Evolutionary conservation across 2,113 vertebrate genomes (phyloP), one percentile per base, ranked within the genome.

Genomic region (Nothocercus nigrocapillus): DNA sequence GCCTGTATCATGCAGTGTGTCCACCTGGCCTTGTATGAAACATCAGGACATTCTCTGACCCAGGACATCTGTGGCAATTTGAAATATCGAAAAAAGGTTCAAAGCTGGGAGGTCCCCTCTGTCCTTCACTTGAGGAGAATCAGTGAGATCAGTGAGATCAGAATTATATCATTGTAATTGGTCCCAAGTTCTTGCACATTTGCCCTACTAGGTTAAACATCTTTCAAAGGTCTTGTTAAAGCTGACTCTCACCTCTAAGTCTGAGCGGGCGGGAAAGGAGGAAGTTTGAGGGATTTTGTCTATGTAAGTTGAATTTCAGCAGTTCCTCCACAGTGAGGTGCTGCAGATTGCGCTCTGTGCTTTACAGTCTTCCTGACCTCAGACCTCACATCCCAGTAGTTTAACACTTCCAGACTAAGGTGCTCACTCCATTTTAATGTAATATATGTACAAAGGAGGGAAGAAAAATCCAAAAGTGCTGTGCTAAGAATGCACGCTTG

Each of bases 321-420:
- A 3, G 19, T 11, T 9, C 53, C 11, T 42, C 36, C 3, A 1
- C 28, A 13, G 58, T 1, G 5, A 68, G 58, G 20, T 42, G 49
- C 38, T 81, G 59, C 64, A 73, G 42, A 17, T 0, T 0, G 14
- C 11, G 11, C 38, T 92, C 11, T 6, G 30, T 56, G 56, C 44
- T 7, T 56, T 19, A 14, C 13, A 18, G 36, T 53, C n/a, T 17
- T 58, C 58, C 34, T 82, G 53, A 47, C 20, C 47, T 53, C 75
- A 63, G 16, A 18, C 30, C 44, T 68, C 70, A 34, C 70, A 8
- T 24, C 45, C 54, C 21, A 1, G 42, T 28, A 30, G 5, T n/a
- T 62, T 14, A 38, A 19, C 8, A 40, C 17, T 24, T 30, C 66
- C n/a, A 34, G n/a, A 21, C 28, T 53, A 44, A 34, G 30, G 5